Evolutionary conservation across 2,888 invertebrate genomes (phyloP).

Genomic region (Plagodis pulveraria): DNA sequence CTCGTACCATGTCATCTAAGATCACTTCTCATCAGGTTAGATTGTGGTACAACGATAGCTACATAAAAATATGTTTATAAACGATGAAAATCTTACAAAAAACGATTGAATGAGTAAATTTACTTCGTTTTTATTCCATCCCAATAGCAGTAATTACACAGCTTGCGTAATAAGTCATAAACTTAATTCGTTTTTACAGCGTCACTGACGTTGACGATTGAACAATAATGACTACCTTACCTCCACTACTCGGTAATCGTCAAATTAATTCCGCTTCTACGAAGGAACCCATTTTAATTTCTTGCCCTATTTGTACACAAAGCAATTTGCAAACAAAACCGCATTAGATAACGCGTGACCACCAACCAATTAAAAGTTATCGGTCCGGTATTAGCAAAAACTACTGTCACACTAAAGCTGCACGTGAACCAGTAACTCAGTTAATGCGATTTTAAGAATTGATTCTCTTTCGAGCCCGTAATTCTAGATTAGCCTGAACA

Average conservation of each 20-base stretch:
- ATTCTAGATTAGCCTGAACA: background rate
- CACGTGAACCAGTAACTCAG: slow-evolving; percentile 12
- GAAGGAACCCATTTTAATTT: slow-evolving; percentile 19
- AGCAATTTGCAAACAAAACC: slow-evolving; percentile 38
- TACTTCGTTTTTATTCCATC: too few relatives aligned
- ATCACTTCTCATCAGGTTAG: too few relatives aligned
- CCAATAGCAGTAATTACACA: too few relatives aligned
- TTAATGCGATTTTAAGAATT: background rate
- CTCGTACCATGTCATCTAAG: too few relatives aligned
- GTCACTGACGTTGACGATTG: too few relatives aligned
- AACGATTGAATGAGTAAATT: too few relatives aligned
- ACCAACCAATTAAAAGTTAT: slow-evolving; percentile 70
- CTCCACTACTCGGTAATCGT: slow-evolving; percentile 1
- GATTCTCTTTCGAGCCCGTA: background rate
- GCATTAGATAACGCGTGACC: slow-evolving; percentile 49
- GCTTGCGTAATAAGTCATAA: too few relatives aligned
- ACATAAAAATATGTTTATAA: too few relatives aligned
- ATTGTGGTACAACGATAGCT: too few relatives aligned
- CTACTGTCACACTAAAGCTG: slow-evolving; percentile 33
- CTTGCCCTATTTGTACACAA: slow-evolving; percentile 20
- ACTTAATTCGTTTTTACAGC: too few relatives aligned
- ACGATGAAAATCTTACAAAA: too few relatives aligned
- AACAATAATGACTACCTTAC: too few relatives aligned
- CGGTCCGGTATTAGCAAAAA: slow-evolving; percentile 69
- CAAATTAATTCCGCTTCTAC: slow-evolving; percentile 8